Percentiles rank a stretch among this genome's conserved stretches.
phyloP scores from a whole-genome alignment of 2,888 invertebrate species.

The Thelaira solivaga region DNA sequence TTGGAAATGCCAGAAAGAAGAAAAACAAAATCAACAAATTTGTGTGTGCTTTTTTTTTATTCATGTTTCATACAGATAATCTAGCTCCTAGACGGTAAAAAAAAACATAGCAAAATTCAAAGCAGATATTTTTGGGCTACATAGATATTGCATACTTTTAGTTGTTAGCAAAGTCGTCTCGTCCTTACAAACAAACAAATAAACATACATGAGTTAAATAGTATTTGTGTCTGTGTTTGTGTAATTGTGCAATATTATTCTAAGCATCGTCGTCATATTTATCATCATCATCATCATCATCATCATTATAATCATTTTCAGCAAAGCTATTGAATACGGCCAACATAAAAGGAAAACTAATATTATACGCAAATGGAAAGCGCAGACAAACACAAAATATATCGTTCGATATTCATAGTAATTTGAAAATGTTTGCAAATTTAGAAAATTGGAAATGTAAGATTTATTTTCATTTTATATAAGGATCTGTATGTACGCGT shows the following conservation, averaged over 20 bases:
- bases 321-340: slow-evolving; percentile 8
- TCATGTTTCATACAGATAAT: slow-evolving; percentile 46
- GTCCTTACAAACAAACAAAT: no score
- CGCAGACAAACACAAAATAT: slow-evolving; percentile 43
- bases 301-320: not conserved
- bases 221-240: not conserved
- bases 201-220: no score
- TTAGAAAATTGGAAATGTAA: slow-evolving; percentile 56
- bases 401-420: slow-evolving; percentile 49
- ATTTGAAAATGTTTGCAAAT: slow-evolving; percentile 59
- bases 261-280: slow-evolving; percentile 33
- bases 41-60: no score
- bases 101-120: no score
- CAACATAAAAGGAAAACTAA: slow-evolving; percentile 33
- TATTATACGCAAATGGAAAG: slow-evolving; percentile 24
- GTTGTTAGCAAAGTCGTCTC: slow-evolving; percentile 22
- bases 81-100: slow-evolving; percentile 49
- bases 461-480: slow-evolving; percentile 42
- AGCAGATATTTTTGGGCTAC: slow-evolving; percentile 45
- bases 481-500: no score
- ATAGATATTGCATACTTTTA: slow-evolving; percentile 50
- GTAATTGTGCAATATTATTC: slow-evolving; percentile 15
- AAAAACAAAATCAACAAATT: slow-evolving; percentile 27
- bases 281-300: not conserved
- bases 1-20: not conserved